A percentile compares a stretch with the other conserved stretches of the same genome.
Evolutionary conservation across 2,113 vertebrate genomes (phyloP).

Genomic region (Blennius ocellaris): DNA sequence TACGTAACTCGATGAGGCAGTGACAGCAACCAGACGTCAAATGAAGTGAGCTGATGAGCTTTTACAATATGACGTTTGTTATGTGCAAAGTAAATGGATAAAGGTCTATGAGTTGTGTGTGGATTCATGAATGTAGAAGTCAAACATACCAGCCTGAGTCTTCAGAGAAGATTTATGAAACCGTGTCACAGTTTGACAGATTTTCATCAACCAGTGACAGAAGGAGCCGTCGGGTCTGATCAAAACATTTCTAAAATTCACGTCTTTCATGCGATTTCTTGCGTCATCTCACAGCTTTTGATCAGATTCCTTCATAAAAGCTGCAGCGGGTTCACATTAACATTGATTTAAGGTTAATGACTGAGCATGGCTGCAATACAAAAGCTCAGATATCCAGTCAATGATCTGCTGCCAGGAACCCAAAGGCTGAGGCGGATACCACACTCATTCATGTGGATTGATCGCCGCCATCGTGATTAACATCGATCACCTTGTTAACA

Average conservation of each 20-base stretch:
- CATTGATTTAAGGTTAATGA: neutral
- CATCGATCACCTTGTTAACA: slow-evolving; percentile 59
- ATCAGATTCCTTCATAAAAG: neutral
- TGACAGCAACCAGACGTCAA: too few species aligned
- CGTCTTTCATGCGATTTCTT: neutral
- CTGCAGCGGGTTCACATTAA: neutral
- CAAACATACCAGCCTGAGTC: neutral
- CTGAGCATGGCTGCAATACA: neutral
- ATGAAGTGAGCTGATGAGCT: too few species aligned
- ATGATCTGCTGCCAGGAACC: slow-evolving; percentile 11
- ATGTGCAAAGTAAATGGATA: too few species aligned
- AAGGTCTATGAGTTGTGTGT: too few species aligned
- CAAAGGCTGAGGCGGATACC: slow-evolving; percentile 10
- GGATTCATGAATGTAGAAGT: too few species aligned
- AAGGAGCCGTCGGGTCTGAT: neutral
- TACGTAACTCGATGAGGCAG: too few species aligned
- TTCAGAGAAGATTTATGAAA: neutral
- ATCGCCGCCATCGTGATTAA: slow-evolving; percentile 43
- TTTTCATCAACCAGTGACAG: neutral
- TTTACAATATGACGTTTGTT: too few species aligned
- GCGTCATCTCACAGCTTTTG: neutral
- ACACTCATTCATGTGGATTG: slow-evolving; percentile 38
- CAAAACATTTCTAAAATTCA: neutral
- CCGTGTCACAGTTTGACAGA: neutral
- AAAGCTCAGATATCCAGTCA: neutral